These are phyloP conservation scores for Macaria notata DNA, from an alignment of 2,888 invertebrate genomes.

Conservation along the genomic window DNA sequence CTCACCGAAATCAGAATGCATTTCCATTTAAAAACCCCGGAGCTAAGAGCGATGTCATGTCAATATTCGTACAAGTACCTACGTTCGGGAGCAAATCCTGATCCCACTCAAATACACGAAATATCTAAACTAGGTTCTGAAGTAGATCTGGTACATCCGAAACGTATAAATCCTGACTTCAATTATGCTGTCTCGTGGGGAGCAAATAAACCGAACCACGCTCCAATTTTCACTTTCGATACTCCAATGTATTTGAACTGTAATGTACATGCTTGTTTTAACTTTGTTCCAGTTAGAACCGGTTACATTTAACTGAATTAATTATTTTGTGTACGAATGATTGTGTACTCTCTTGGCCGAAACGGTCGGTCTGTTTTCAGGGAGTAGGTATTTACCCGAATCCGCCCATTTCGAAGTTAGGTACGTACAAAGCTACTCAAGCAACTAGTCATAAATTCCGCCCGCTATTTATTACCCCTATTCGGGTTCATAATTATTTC, in stretches of 20 bases:
- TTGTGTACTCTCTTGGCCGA: conserved; percentile 10
- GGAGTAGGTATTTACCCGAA: conserved; percentile 2
- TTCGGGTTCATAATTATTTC: conserved; percentile 43
- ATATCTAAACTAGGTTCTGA: conserved; percentile 36
- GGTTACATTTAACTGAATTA: conserved; percentile 24
- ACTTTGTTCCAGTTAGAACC: conserved; percentile 23
- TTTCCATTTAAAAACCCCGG: conserved; percentile 10
- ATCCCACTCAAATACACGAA: conserved; percentile 34
- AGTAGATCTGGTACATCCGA: conserved; percentile 60
- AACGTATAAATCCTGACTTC: conserved; percentile 75
- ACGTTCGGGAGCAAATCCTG: conserved; percentile 35
- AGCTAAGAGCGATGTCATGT: conserved; percentile 17
- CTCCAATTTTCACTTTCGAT: conserved; percentile 66
- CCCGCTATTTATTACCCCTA: conserved; percentile 18
- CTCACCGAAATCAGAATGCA: conserved; percentile 8
- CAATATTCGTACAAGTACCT: conserved; percentile 26
- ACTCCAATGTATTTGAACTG: conserved; percentile 38
- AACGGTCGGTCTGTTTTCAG: conserved; percentile 9
- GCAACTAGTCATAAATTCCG: conserved; percentile 21
- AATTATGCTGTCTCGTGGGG: conserved; percentile 70
- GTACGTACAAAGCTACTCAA: conserved; percentile 7
- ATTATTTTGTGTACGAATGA: conserved; percentile 19
- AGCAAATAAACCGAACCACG: conserved; percentile 69
- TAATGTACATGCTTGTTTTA: conserved; percentile 34
- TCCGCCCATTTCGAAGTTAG: conserved; percentile 10